phyloP scores from a whole-genome alignment of 2,888 invertebrate species.

The Agrochola circellaris region DNA sequence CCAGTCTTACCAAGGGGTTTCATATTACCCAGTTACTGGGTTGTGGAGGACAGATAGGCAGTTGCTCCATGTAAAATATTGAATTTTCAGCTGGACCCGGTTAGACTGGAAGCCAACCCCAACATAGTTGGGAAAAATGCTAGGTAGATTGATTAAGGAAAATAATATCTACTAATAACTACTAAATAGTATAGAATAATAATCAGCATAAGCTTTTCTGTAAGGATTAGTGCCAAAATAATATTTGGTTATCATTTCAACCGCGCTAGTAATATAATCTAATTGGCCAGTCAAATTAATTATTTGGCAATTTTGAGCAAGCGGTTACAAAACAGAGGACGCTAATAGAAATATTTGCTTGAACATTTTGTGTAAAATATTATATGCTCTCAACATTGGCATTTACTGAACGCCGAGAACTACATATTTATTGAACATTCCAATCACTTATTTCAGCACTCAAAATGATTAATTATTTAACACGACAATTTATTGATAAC shows the following conservation, averaged over 20 bases:
- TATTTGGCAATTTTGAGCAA: neutral
- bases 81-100: too few species aligned
- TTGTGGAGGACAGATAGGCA: too few species aligned
- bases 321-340: neutral
- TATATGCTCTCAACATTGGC: neutral
- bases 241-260: neutral
- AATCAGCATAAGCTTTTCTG: constrained; percentile 3
- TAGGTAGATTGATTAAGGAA: too few species aligned
- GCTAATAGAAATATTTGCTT: neutral
- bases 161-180: neutral
- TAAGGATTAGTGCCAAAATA: neutral
- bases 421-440: neutral
- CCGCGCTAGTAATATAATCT: neutral
- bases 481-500: neutral
- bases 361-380: neutral
- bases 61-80: too few species aligned
- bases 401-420: neutral
- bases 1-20: too few species aligned
- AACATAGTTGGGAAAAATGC: too few species aligned
- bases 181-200: neutral
- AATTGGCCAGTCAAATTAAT: neutral
- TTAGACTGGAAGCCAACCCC: too few species aligned
- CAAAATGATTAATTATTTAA: neutral
- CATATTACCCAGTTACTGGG: too few species aligned
- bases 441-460: neutral